Percentiles rank a stretch among this genome's conserved stretches.
Conservation (phyloP, 2,797 vertebrate species). For the Enteromius fasciolatus region DNA sequence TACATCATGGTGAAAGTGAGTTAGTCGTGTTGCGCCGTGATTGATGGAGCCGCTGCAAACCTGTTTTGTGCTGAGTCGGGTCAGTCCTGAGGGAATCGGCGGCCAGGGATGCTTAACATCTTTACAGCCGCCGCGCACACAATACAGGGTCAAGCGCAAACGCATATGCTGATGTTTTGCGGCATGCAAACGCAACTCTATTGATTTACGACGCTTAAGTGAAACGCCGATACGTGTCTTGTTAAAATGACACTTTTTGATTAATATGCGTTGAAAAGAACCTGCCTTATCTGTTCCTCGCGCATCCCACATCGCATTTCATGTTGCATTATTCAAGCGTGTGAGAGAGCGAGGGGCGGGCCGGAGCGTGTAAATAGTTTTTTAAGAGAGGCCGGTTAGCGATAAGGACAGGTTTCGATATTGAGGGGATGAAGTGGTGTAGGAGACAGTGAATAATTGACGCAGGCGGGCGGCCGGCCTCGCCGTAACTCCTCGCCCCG, state of each 20-base stretch:
- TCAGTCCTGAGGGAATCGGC: constrained; percentile 52
- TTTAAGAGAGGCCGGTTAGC: constrained; percentile 69
- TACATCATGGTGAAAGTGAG: constrained; percentile 76
- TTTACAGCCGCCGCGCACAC: constrained; percentile 20
- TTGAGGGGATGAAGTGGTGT: constrained; percentile 73
- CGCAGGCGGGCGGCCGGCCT: constrained; percentile 57
- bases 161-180: neutral
- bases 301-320: neutral
- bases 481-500: constrained; percentile 51
- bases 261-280: constrained; percentile 42
- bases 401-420: constrained; percentile 80
- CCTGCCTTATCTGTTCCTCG: constrained; percentile 37
- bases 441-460: constrained; percentile 80
- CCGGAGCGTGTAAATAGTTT: constrained; percentile 63
- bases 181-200: neutral
- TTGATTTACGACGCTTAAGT: neutral
- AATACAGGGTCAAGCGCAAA: constrained; percentile 30
- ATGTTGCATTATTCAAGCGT: constrained; percentile 40
- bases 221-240: neutral
- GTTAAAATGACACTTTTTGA: constrained; percentile 3
- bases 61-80: constrained; percentile 71
- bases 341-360: constrained; percentile 1
- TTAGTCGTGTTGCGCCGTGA: constrained; percentile 72
- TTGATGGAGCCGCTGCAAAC: constrained; percentile 65
- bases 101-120: constrained; percentile 33